phyloP scores from a whole-genome alignment of 2,797 vertebrate species.

The Enteromius radiatus region DNA sequence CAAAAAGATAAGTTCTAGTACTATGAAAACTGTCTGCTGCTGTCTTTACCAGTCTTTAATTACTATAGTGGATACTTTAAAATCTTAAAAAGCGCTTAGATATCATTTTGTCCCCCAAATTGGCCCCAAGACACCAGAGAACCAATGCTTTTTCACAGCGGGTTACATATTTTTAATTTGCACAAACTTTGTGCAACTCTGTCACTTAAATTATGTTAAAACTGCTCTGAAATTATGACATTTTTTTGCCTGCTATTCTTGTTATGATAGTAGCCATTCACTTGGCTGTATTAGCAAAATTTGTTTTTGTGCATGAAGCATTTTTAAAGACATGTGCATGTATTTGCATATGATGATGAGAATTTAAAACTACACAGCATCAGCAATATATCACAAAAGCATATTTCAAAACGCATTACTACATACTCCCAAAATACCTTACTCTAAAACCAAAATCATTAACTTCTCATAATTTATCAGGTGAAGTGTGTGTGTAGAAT shows the following conservation, averaged over 20 bases:
- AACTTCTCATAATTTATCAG: not conserved
- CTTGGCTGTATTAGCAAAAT: not conserved
- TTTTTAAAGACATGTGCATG: not conserved
- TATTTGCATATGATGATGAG: conserved; percentile 25
- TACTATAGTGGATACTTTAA: conserved; percentile 50
- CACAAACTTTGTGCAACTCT: not conserved
- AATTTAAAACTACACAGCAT: conserved; percentile 1
- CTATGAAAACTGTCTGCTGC: conserved; percentile 52
- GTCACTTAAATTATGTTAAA: not conserved
- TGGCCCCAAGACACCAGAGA: not conserved
- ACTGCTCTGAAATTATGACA: not conserved
- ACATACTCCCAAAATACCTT: not conserved
- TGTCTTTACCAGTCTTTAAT: conserved; percentile 54
- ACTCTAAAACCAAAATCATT: not conserved
- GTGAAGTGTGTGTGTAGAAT: conserved; percentile 2
- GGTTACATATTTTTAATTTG: not conserved
- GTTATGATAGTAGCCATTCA: not conserved
- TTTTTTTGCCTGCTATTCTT: not conserved
- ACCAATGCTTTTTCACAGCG: not conserved
- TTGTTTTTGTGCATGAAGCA: not conserved
- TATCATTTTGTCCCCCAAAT: not conserved
- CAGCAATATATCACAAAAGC: not conserved
- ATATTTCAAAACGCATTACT: not conserved
- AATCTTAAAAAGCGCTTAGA: conserved; percentile 18
- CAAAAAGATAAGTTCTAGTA: conserved; percentile 52